Percentiles rank a stretch among this genome's conserved stretches.
Evolutionary conservation across 2,888 invertebrate species (phyloP).

Genomic region (Thecophora atra): DNA sequence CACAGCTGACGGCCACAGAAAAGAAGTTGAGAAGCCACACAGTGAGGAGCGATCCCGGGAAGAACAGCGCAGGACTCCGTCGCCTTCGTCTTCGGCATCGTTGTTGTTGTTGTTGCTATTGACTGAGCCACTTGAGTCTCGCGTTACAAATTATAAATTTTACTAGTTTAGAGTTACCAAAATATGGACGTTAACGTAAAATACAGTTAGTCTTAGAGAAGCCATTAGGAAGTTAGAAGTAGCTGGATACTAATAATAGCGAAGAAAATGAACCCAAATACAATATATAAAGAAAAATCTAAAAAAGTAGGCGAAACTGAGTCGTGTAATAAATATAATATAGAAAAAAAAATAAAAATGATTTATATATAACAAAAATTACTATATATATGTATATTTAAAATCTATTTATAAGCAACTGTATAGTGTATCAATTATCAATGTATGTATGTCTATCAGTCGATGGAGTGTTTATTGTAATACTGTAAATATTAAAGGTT

Average conservation of each 20-base stretch:
- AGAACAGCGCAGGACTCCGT: neutral
- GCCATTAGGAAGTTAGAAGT: neutral
- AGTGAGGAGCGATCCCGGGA: neutral
- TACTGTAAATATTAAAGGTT: conserved; percentile 22
- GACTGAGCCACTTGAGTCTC: conserved; percentile 64
- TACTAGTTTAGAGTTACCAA: conserved; percentile 43
- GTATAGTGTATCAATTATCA: conserved; percentile 8
- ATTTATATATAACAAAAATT: conserved; percentile 4
- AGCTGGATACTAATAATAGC: neutral
- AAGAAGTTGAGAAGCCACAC: neutral
- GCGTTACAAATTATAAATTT: conserved; percentile 54
- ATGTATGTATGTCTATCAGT: neutral
- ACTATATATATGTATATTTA: neutral
- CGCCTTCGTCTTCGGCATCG: neutral
- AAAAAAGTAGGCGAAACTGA: conserved; percentile 22
- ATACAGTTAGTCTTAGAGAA: conserved; percentile 38
- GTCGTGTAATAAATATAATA: neutral
- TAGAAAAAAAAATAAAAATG: neutral
- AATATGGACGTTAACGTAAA: conserved; percentile 40
- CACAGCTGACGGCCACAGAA: neutral
- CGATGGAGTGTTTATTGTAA: neutral
- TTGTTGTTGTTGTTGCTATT: conserved; percentile 43
- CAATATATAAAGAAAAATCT: neutral
- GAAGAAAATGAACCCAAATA: neutral
- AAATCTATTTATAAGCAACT: conserved; percentile 14